Evolutionary conservation across 1,140 invertebrate species (phyloP), one percentile per base, ranked within the genome.

Genomic region (Euwallacea fornicatus): DNA sequence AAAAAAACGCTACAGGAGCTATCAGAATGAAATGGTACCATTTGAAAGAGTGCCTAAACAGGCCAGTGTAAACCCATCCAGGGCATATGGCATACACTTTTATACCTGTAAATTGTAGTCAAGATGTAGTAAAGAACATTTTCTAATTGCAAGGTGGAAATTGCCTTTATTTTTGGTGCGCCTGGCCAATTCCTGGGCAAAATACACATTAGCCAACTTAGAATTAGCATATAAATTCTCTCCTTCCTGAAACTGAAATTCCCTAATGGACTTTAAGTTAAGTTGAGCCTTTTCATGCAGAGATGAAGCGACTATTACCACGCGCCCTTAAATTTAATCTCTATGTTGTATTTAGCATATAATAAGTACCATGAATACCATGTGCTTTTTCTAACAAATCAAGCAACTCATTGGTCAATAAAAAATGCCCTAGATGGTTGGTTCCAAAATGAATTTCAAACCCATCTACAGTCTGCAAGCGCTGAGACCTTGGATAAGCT

Each of bases 361-460:
- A 4, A 33, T 1, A 33, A 33, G 21, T 33, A 33, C 4, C 21
- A 33, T 33, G 21, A 33, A 33, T 66, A 69, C 66, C 66, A 61
- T 69, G 53, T n/a, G 68, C 59, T 9, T 44, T 44, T n/a, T 42
- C 89, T 8, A 96, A 80, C 15, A 85, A 81, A 10, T 92, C 88
- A 42, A 93, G 75, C 8, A 97, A 83, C 13, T 94, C 83, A 80
- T 91, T 88, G 1, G 93, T 96, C 2, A 97, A 81, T n/a, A 94
- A 82, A 79, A 95, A 96, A 78, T 95, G 94, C 11, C 91, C 91
- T 47, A 94, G 83, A 77, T 94, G 89, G 83, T 93, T 93, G 0
- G 91, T 88, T 10, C 89, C 91, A 81, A 93, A 88, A 80, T 93
- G 90, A 55, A 89, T 88, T 83, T 97, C 94, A 83, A 92, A 93